phyloP scores from a whole-genome alignment of 1,140 invertebrate species.

The Zaprionus lachaisei region DNA sequence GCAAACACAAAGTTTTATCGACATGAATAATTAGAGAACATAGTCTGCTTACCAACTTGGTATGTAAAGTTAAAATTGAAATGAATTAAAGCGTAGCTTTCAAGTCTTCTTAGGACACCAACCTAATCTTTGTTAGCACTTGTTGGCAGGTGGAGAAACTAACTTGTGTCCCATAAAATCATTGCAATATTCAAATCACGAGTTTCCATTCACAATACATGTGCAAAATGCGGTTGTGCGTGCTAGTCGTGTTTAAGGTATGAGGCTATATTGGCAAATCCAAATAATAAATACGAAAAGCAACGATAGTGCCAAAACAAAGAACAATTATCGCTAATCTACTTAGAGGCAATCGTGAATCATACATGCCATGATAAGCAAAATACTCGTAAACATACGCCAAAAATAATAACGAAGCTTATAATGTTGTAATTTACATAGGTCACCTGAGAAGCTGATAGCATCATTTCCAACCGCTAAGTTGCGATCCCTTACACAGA shows the following conservation, averaged over 20 bases:
- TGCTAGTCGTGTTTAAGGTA: conserved; percentile 7
- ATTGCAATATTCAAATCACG: conserved; percentile 32
- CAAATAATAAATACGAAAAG: conserved; percentile 48
- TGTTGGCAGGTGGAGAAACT: not conserved
- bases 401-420: conserved; percentile 22
- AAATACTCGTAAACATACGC: not conserved
- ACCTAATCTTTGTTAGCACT: not conserved
- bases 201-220: conserved; percentile 13
- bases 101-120: not conserved
- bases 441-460: conserved; percentile 81
- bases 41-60: not conserved
- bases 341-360: conserved; percentile 17
- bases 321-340: conserved; percentile 48
- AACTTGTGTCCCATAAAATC: not conserved
- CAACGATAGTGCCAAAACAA: conserved; percentile 53
- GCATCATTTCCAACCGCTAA: conserved; percentile 92
- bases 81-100: not conserved
- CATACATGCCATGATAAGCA: conserved; percentile 12
- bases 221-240: conserved; percentile 9
- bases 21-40: not conserved
- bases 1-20: not conserved
- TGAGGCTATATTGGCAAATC: conserved; percentile 31
- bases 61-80: no score
- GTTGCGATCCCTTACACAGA: conserved; percentile 95
- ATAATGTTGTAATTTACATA: conserved; percentile 20